phyloP scores from a whole-genome alignment of 2,888 invertebrate genomes.

The Andrena minutula region DNA sequence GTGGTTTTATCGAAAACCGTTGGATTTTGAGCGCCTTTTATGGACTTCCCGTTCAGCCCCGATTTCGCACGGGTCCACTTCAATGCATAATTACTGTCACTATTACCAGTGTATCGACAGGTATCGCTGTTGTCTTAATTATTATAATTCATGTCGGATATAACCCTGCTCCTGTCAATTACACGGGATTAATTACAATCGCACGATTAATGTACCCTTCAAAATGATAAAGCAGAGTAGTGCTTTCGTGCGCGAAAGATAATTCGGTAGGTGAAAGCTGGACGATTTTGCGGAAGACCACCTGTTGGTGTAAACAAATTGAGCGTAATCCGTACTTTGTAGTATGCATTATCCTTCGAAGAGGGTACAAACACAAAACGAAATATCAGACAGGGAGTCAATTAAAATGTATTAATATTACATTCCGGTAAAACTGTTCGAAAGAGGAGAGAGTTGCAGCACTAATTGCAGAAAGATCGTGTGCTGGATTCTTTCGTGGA shows the following conservation, averaged over 20 bases:
- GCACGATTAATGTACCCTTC: slow-evolving; percentile 26
- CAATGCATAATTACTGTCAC: slow-evolving; percentile 16
- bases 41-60: neutral
- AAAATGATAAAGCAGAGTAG: slow-evolving; percentile 21
- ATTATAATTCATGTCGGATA: slow-evolving; percentile 12
- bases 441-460: slow-evolving; percentile 2
- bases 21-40: neutral
- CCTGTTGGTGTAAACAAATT: slow-evolving; percentile 51
- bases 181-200: slow-evolving; percentile 44
- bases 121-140: slow-evolving; percentile 7
- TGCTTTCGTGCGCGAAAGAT: slow-evolving; percentile 21
- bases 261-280: slow-evolving; percentile 55
- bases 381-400: neutral
- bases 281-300: slow-evolving; percentile 4
- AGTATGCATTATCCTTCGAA: neutral
- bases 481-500: neutral
- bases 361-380: neutral
- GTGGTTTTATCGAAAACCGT: neutral
- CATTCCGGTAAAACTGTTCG: neutral
- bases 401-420: slow-evolving; percentile 22
- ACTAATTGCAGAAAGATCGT: slow-evolving; percentile 23
- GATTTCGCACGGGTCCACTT: neutral
- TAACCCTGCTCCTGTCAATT: slow-evolving; percentile 32
- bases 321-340: slow-evolving; percentile 27
- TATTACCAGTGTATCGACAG: neutral